A percentile compares a stretch with the other conserved stretches of the same genome.
These are phyloP conservation scores for Philotrypesis tridentata DNA, from an alignment of 1,140 invertebrate genomes.

Conservation along the genomic window DNA sequence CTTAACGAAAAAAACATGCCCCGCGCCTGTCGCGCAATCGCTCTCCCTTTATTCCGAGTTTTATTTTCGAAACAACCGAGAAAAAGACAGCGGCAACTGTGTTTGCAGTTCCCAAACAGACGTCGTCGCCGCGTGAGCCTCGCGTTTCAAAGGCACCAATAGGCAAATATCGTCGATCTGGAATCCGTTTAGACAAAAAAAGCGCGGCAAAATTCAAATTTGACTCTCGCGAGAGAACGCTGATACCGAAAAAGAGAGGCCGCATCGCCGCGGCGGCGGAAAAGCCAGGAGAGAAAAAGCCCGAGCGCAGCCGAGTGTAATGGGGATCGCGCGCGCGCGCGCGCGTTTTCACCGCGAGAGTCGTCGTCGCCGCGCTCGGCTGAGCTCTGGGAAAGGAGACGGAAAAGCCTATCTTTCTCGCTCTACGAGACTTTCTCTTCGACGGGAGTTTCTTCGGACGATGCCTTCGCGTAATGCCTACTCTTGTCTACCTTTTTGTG, in stretches of 20 bases:
- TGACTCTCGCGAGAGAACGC: not conserved
- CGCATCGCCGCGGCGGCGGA: not conserved
- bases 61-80: too few species aligned
- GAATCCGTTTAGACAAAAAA: too few species aligned
- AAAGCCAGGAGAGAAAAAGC: not conserved
- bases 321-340: not conserved
- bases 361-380: constrained; percentile 23
- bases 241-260: too few species aligned
- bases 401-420: constrained; percentile 8
- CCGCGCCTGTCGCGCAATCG: too few species aligned
- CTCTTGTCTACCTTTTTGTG: not conserved
- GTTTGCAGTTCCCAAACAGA: too few species aligned
- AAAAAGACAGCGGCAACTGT: too few species aligned
- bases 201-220: too few species aligned
- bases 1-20: too few species aligned
- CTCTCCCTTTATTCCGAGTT: too few species aligned
- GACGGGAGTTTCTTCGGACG: not conserved
- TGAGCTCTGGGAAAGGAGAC: constrained; percentile 6
- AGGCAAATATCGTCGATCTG: too few species aligned
- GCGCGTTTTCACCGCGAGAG: constrained; percentile 19
- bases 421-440: constrained; percentile 15
- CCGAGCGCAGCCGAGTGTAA: not conserved
- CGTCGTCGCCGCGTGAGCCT: too few species aligned
- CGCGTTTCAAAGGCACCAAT: too few species aligned
- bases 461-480: not conserved